phyloP scores from a whole-genome alignment of 2,113 vertebrate species.

The Eira barbara region DNA sequence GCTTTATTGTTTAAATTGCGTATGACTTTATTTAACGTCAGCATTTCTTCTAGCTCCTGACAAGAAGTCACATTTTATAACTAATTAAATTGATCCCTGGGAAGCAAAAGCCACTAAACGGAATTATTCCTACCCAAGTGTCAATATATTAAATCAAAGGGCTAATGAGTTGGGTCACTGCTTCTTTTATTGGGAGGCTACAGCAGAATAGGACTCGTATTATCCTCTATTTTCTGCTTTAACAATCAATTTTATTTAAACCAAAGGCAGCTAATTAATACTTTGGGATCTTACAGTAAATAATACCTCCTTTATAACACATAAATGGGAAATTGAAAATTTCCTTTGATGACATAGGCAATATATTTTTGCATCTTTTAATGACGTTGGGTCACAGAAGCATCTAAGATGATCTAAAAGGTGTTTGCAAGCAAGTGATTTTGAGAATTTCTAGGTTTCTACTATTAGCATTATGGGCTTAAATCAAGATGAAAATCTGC shows the following conservation, averaged over 20 bases:
- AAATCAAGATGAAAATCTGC: conserved; percentile 82
- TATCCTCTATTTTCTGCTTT: conserved; percentile 83
- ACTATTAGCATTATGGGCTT: conserved; percentile 78
- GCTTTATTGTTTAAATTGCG: conserved; percentile 97
- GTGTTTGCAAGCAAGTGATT: conserved; percentile 77
- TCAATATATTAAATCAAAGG: conserved; percentile 99
- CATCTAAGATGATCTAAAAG: conserved; percentile 75
- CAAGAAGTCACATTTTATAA: conserved; percentile 99
- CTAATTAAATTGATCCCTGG: conserved; percentile 99
- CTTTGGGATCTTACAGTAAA: conserved; percentile 80
- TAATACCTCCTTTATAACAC: conserved; percentile 75
- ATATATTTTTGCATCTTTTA: conserved; percentile 43
- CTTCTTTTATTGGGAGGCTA: conserved; percentile 96
- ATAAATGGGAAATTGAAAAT: conserved; percentile 48
- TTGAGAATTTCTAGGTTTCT: conserved; percentile 78
- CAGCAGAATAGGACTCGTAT: conserved; percentile 85
- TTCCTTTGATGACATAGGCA: conserved; percentile 66
- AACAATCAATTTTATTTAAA: conserved; percentile 85
- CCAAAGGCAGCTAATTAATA: conserved; percentile 83
- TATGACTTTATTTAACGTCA: conserved; percentile 98
- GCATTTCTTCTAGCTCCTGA: conserved; percentile 97
- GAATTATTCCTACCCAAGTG: conserved; percentile 99
- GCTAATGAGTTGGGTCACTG: conserved; percentile 98
- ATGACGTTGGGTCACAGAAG: conserved; percentile 64
- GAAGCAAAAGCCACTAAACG: conserved; percentile 96